phyloP scores from a whole-genome alignment of 2,888 invertebrate genomes.

The Eulithis testata region DNA sequence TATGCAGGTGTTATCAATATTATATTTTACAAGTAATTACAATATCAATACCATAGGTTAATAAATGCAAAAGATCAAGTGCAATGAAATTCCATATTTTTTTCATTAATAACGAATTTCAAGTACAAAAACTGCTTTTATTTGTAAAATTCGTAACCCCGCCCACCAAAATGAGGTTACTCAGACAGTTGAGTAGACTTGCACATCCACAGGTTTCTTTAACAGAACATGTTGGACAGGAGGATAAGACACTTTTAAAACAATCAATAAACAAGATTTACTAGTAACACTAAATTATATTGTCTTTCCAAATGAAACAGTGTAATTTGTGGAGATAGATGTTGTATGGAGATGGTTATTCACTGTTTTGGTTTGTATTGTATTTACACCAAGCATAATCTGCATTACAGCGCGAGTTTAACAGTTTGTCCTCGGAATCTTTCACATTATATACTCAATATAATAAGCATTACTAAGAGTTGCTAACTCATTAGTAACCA shows the following conservation, averaged over 20 bases:
- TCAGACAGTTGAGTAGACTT: slow-evolving; percentile 66
- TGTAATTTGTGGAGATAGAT: slow-evolving; percentile 67
- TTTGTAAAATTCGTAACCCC: slow-evolving; percentile 65
- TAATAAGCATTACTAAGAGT: slow-evolving; percentile 76
- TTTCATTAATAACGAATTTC: slow-evolving; percentile 71
- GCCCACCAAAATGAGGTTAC: slow-evolving; percentile 59
- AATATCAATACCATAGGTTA: slow-evolving; percentile 84
- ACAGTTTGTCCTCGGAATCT: slow-evolving; percentile 74
- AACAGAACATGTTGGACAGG: slow-evolving; percentile 72
- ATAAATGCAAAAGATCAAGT: slow-evolving; percentile 86
- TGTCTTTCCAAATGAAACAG: slow-evolving; percentile 82
- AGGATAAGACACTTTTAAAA: slow-evolving; percentile 80
- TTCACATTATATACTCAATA: slow-evolving; percentile 81
- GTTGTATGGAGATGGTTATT: slow-evolving; percentile 65
- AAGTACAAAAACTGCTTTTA: slow-evolving; percentile 65
- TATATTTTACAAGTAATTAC: slow-evolving; percentile 85
- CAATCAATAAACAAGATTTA: slow-evolving; percentile 83
- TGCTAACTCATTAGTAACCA: slow-evolving; percentile 70
- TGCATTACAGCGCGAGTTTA: slow-evolving; percentile 65
- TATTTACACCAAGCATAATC: slow-evolving; percentile 68
- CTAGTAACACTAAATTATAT: slow-evolving; percentile 84
- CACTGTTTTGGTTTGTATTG: slow-evolving; percentile 65
- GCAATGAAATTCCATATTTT: slow-evolving; percentile 77
- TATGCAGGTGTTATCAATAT: slow-evolving; percentile 81
- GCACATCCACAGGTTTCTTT: slow-evolving; percentile 71